Evolutionary conservation across 1,140 invertebrate genomes (phyloP).

Genomic region (Drosophila carrolli): DNA sequence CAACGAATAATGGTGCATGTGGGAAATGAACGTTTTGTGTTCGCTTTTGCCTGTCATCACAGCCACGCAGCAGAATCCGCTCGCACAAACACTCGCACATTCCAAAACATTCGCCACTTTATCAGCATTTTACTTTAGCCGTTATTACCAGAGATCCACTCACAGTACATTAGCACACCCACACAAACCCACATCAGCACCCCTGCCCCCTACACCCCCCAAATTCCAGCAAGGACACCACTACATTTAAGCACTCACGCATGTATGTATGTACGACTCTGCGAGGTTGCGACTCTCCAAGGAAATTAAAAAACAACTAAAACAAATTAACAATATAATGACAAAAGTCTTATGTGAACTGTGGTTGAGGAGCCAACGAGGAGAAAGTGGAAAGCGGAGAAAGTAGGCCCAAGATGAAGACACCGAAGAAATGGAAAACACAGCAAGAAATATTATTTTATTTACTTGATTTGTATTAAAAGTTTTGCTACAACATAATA

Average conservation of each 20-base stretch:
- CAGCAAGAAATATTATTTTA: slow-evolving; percentile 12
- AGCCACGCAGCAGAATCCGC: slow-evolving; percentile 61
- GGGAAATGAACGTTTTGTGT: slow-evolving; percentile 83
- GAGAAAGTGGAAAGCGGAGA: not conserved
- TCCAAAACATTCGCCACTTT: slow-evolving; percentile 76
- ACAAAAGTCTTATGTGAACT: slow-evolving; percentile 70
- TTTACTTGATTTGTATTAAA: not conserved
- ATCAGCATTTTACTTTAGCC: slow-evolving; percentile 81
- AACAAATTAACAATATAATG: slow-evolving; percentile 83
- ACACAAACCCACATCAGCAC: slow-evolving; percentile 19
- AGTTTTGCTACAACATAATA: too few species aligned
- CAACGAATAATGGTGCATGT: slow-evolving; percentile 82
- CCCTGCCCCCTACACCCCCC: slow-evolving; percentile 2
- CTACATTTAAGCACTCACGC: slow-evolving; percentile 33
- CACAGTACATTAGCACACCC: slow-evolving; percentile 65
- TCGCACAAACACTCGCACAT: slow-evolving; percentile 46
- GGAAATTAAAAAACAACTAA: slow-evolving; percentile 84
- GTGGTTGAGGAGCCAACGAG: slow-evolving; percentile 16
- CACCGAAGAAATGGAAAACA: slow-evolving; percentile 6
- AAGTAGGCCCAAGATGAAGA: slow-evolving; percentile 19
- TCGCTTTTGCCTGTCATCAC: slow-evolving; percentile 80
- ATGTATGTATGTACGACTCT: slow-evolving; percentile 58
- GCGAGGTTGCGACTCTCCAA: slow-evolving; percentile 76
- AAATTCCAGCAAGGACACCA: slow-evolving; percentile 13
- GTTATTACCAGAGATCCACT: slow-evolving; percentile 71